Evolutionary conservation across 2,113 vertebrate species (phyloP), one percentile per base, ranked within the genome.

Genomic region (Pampusana beccarii): DNA sequence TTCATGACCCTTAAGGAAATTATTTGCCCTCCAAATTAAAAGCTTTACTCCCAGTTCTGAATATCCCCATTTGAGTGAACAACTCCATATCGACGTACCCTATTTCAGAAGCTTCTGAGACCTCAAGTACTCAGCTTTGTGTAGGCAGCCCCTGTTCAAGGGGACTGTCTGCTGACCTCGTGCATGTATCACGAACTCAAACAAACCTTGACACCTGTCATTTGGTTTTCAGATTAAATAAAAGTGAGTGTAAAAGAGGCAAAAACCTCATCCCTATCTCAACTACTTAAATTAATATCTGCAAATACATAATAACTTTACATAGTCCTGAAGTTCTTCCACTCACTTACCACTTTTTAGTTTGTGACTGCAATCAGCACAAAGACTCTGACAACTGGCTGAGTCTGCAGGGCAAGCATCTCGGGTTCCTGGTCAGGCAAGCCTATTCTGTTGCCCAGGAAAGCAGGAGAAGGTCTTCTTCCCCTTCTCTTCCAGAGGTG

Each of bases 81-180:
- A 2, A 31, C 4, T 74, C 42, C 2, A 0, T 29, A 57, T 19
- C 25, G 51, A 84, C 16, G 11, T 13, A 67, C 24, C 28, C 57
- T 65, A 1, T 80, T 91, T 62, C 50, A 75, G 44, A 87, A 80
- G 11, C 19, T 28, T 79, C 34, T 29, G 4, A 81, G 56, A n/a
- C 33, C 54, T 54, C 16, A 23, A 64, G 44, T 23, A 40, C 25
- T 69, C 1, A 0, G 15, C 9, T 85, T 74, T 1, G 0, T 21
- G 25, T 6, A 40, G n/a, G 70, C 53, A 92, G 42, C 2, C 42
- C 11, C 28, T 31, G 5, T n/a, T 73, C 19, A 24, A 80, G 31
- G 18, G 13, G 6, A 40, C 57, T 25, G 6, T 36, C 28, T 81
- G 38, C 44, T 73, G 29, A 79, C 44, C 29, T 79, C 66, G 38